Conservation (phyloP, 1,140 invertebrate species). For the Zaprionus ornatus region DNA sequence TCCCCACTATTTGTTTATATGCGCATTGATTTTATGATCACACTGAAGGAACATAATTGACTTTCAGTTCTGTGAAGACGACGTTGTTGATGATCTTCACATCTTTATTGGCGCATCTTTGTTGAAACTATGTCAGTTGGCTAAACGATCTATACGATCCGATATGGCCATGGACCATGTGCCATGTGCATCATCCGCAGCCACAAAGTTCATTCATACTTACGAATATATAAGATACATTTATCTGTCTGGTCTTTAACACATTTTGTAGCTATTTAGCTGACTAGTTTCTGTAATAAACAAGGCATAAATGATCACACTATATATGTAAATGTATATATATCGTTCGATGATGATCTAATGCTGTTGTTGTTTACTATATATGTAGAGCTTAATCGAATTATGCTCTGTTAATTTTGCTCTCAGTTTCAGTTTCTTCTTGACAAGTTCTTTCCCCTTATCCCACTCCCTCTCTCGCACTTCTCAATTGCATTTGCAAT, state of each 20-base stretch:
- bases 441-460: not conserved
- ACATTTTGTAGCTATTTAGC: not conserved
- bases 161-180: slow-evolving; percentile 12
- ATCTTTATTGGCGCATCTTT: slow-evolving; percentile 19
- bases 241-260: not conserved
- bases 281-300: not conserved
- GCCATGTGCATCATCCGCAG: slow-evolving; percentile 4
- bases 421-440: not conserved
- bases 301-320: not conserved
- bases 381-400: not conserved
- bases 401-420: not conserved
- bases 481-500: slow-evolving; percentile 16
- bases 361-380: not conserved
- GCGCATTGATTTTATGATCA: slow-evolving; percentile 38
- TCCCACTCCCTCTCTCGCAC: no score
- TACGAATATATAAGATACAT: not conserved
- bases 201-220: not conserved
- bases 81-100: slow-evolving; percentile 14
- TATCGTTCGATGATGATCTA: not conserved
- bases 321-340: no score
- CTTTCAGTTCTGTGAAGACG: slow-evolving; percentile 13
- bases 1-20: slow-evolving; percentile 39
- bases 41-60: slow-evolving; percentile 32
- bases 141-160: slow-evolving; percentile 28
- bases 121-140: slow-evolving; percentile 37